Evolutionary conservation across 2,113 vertebrate species (phyloP), one percentile per base, ranked within the genome.

Genomic region (Psilopogon haemacephalus): DNA sequence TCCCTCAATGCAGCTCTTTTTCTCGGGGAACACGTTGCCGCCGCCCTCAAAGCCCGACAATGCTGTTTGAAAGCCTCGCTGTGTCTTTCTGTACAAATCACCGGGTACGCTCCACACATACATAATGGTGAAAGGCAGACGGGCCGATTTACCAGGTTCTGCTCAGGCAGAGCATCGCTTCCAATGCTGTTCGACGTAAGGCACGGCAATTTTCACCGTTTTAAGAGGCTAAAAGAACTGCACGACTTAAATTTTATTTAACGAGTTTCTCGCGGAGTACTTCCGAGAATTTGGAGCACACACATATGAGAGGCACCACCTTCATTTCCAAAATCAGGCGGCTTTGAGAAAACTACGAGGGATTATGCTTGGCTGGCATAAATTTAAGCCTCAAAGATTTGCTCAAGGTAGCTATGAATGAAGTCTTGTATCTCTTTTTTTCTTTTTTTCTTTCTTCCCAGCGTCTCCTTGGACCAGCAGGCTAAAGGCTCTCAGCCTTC

Each of bases 31-130:
- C 16, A 60, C 0, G 44, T 59, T 37, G n/a, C 24, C 59, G 65
- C 69, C 17, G 77, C 85, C 52, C 62, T 81, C 70, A 13, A 2
- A 67, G 8, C 37, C 69, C 15, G 75, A 46, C 70, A 18, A 8
- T 9, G 1, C 32, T 44, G 2, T 38, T 15, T 8, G 40, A 40
- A 42, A 15, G 15, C 18, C 33, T 24, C 65, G 2, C 26, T 3
- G 11, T 1, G 23, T 5, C 4, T 7, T 70, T 52, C 17, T 37
- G 62, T 30, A 11, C 44, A 27, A 56, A 65, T 26, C 17, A 3
- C 33, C 11, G 8, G 3, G 2, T 30, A 2, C 5, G 56, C 28
- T 50, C 26, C 27, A 0, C 7, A 2, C 8, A 1, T 10, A 3
- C 46, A 0, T 5, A 5, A n/a, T 2, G 28, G 71, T 28, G 6